Conservation (phyloP, 2,113 vertebrate species). For the Dicentrarchus labrax region DNA sequence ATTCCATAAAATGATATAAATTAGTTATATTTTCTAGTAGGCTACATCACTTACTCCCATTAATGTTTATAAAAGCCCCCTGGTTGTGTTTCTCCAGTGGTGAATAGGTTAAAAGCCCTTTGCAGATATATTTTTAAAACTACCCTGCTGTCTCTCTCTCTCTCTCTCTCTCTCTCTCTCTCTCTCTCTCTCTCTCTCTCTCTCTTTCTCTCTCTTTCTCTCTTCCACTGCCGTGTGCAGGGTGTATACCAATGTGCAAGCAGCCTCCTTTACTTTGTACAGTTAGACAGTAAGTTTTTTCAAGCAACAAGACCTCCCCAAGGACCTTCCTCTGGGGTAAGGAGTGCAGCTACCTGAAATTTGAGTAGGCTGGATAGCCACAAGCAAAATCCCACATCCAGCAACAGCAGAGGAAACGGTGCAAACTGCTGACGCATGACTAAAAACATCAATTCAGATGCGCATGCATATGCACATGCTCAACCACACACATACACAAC, state of each 20-base stretch:
- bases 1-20: constrained; percentile 19
- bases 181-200: constrained; percentile 5
- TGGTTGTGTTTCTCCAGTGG: background rate
- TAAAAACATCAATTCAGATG: constrained; percentile 67
- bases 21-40: constrained; percentile 21
- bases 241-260: constrained; percentile 26
- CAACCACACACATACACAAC: constrained; percentile 1
- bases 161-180: constrained; percentile 19
- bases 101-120: constrained; percentile 60
- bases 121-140: constrained; percentile 65
- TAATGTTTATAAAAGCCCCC: constrained; percentile 12
- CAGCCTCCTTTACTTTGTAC: constrained; percentile 52
- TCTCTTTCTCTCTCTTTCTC: constrained; percentile 22
- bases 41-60: background rate
- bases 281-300: constrained; percentile 72
- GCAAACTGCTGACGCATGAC: constrained; percentile 39
- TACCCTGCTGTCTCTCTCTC: background rate
- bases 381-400: constrained; percentile 41
- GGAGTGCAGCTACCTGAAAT: constrained; percentile 61
- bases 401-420: constrained; percentile 16
- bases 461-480: constrained; percentile 7
- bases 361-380: constrained; percentile 51
- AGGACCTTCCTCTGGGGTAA: constrained; percentile 47
- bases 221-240: constrained; percentile 8
- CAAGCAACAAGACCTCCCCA: constrained; percentile 55